Conservation (phyloP, 2,888 invertebrate genomes). For the Cephus nigrinus region DNA sequence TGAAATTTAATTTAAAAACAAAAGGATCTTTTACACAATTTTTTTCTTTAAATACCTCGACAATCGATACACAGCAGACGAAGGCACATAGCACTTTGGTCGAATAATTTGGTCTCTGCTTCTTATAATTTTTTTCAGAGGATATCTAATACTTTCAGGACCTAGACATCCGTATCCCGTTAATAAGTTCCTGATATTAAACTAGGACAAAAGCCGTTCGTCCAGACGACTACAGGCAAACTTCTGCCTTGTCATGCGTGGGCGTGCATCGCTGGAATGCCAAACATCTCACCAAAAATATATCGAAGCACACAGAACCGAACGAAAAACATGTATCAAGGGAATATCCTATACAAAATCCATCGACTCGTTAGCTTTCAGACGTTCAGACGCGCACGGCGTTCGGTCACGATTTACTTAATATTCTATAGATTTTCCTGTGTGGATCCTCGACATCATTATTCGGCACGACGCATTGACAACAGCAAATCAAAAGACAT, state of each 20-base stretch:
- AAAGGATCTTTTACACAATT: not conserved
- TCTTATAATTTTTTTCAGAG: not conserved
- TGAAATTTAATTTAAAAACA: not conserved
- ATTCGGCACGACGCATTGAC: not conserved
- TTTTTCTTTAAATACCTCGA: conserved; percentile 65
- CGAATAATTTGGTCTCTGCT: not conserved
- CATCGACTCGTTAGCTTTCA: not conserved
- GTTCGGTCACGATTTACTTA: not conserved
- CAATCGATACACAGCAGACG: conserved; percentile 70
- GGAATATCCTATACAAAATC: not conserved
- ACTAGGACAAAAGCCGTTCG: conserved; percentile 1
- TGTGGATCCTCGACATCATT: not conserved
- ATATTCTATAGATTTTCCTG: not conserved
- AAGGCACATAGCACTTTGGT: conserved; percentile 67
- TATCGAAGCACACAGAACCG: conserved; percentile 17
- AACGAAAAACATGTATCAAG: conserved; percentile 10
- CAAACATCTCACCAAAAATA: conserved; percentile 22
- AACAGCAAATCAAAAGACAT: not conserved
- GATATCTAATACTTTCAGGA: not conserved
- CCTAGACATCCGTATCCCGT: not conserved
- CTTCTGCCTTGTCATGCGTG: conserved; percentile 21
- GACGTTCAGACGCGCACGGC: not conserved
- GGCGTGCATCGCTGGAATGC: conserved; percentile 20
- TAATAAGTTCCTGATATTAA: not conserved
- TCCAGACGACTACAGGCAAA: conserved; percentile 6